These are phyloP conservation scores for Sylvietta virens DNA, from an alignment of 2,113 vertebrate species.

Conservation along the genomic window DNA sequence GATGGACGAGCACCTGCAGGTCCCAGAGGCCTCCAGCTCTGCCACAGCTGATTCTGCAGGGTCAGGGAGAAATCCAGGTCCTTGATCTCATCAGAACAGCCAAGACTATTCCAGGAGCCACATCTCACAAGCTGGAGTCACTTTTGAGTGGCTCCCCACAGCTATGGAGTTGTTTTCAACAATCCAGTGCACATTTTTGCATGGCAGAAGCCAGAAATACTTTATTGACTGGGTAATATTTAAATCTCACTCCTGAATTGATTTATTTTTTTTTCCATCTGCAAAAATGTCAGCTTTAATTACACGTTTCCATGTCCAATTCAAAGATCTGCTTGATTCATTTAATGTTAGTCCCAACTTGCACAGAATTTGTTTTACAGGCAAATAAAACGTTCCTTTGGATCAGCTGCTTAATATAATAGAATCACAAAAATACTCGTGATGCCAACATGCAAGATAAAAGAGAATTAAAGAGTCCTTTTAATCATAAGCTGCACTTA, in stretches of 20 bases:
- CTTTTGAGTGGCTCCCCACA: neutral
- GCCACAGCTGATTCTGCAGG: too few species aligned
- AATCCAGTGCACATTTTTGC: neutral
- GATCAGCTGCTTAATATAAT: neutral
- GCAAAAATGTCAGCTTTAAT: neutral
- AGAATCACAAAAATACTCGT: neutral
- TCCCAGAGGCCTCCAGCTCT: neutral
- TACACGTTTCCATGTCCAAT: neutral
- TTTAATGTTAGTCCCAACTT: neutral
- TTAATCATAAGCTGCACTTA: slow-evolving; percentile 28
- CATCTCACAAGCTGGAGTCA: neutral
- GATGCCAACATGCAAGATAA: neutral
- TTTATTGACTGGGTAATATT: neutral
- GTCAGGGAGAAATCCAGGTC: fast-evolving
- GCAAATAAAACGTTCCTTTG: neutral
- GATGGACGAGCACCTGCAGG: neutral
- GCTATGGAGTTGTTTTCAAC: neutral
- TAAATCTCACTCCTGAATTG: neutral
- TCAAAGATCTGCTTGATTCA: neutral
- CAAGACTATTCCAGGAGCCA: neutral
- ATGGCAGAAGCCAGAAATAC: neutral
- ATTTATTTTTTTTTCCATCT: neutral
- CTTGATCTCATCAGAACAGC: neutral
- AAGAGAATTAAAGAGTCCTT: slow-evolving; percentile 11
- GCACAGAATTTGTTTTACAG: neutral